Base-by-base conservation (phyloP, 2,113 vertebrate species). In the Heliornis fulica region DNA sequence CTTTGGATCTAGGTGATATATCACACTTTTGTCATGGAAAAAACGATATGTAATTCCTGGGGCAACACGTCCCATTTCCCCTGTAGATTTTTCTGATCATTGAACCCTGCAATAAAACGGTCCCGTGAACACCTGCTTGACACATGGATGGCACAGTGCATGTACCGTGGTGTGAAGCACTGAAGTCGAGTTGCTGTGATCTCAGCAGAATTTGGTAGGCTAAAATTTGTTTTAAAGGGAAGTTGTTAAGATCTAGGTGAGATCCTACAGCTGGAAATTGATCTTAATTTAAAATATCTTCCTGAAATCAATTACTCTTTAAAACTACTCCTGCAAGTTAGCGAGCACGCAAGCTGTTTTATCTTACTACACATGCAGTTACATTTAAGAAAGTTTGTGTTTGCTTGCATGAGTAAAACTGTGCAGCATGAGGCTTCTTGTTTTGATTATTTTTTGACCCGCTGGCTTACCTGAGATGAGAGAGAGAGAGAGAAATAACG, bases 21-120 rank as follows among this genome's bases (percentile, higher is more conserved):
- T 96, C 89, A 96, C 34, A 43, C 36, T 87, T 92, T 9, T 63
- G 57, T 83, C 78, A 56, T 23, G 26, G 50, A 82, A 69, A 93
- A 89, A 90, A 21, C 23, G 48, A 2, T 63, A 77, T 51, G 77
- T 91, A 82, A 94, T 97, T 95, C 91, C 86, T 96, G 87, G 86
- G 79, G 87, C 70, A 96, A 86, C 84, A 83, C 3, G 83, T 94
- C 89, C 83, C 82, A 76, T 87, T 97, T 89, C 74, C 45, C 90
- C 18, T 50, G 40, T 94, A 77, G 92, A 95, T 96, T 96, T 95
- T 95, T 87, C 84, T 96, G 90, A 95, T 94, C 87, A 3, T 57
- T 97, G 95, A 95, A 91, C 83, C 84, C 90, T 94, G 78, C 34
- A 86, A 82, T 96, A 95, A 97, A 97, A 90, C 1, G 31, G 94